phyloP scores from a whole-genome alignment of 2,797 vertebrate species.

The Morus bassanus region DNA sequence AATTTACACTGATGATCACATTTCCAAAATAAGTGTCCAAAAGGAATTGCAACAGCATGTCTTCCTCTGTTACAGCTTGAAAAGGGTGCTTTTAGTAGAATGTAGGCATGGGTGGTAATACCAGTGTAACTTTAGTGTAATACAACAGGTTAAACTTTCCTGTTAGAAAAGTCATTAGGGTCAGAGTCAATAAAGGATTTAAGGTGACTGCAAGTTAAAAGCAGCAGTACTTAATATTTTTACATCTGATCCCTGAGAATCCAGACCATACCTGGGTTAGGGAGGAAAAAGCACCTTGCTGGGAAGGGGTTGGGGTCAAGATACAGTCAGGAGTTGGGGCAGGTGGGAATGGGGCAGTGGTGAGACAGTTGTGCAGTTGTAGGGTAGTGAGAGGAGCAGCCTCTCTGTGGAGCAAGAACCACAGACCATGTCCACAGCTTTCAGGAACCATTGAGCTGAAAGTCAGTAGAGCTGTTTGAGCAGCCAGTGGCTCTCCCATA shows the following conservation, averaged over 20 bases:
- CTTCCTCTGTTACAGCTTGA: background rate
- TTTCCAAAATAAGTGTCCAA: background rate
- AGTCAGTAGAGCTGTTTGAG: background rate
- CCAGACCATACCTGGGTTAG: background rate
- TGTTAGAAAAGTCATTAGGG: background rate
- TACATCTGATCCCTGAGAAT: background rate
- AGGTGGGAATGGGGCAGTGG: background rate
- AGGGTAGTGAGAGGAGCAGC: background rate
- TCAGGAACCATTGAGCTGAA: background rate
- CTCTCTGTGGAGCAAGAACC: background rate
- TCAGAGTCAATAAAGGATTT: background rate
- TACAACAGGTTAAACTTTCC: background rate
- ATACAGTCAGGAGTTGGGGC: background rate
- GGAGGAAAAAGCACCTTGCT: background rate
- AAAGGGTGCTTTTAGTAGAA: background rate
- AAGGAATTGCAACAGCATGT: background rate
- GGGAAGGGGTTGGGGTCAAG: background rate
- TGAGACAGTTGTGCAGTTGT: background rate
- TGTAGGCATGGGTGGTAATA: background rate
- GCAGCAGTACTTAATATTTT: background rate
- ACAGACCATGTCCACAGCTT: background rate
- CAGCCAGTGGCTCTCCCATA: background rate
- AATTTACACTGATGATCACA: background rate
- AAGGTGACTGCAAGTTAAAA: background rate
- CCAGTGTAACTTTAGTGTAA: background rate